Base-by-base conservation (phyloP, 2,888 invertebrate genomes). In the Lasioglossum morio region DNA sequence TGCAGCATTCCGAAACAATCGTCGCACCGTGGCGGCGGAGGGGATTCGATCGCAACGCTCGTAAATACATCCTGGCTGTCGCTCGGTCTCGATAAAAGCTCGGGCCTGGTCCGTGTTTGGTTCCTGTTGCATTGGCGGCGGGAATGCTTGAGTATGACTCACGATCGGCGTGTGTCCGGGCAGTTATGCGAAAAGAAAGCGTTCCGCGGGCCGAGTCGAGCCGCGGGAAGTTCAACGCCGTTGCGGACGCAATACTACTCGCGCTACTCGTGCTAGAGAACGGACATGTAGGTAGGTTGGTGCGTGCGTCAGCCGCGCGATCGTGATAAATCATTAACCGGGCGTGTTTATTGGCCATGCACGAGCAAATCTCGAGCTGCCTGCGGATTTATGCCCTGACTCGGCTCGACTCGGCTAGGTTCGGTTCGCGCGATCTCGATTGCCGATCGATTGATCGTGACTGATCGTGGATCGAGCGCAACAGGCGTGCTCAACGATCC, bases 321-420 rank as follows among this genome's bases (percentile, higher is more conserved):
- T 78, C 84, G 75, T 82, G 85, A 87, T 89, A 89, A 90, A 90
- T 90, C 87, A 89, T 89, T 90, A 89, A 78, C 73, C 89, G 74
- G 90, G 87, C 89, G 89, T 84, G 87, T 87, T 90, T 88, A 89
- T 90, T 90, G 89, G 82, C 83, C 87, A 90, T 88, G 90, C 90
- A 79, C 84, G 84, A 86, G 84, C 86, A 90, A 82, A 90, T 88
- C 81, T 74, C 73, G 84, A 72, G 81, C 86, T 60, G 88, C 81
- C 30, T 83, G 75, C 83, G 84, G 79, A 89, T 90, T 90, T 89
- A 88, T 84, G 79, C 81, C 23, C 10, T 0, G 8, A n/a, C 63
- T 37, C 72, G 70, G 78, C 74, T 48, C 34, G 63, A n/a, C 30
- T 63, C 60, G 14, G 14, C 27, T 30, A 5, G 16, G 63, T 5